A percentile compares a stretch with the other conserved stretches of the same genome.
Evolutionary conservation across 2,797 vertebrate species (phyloP).

Genomic region (Euphonia xanthogaster): DNA sequence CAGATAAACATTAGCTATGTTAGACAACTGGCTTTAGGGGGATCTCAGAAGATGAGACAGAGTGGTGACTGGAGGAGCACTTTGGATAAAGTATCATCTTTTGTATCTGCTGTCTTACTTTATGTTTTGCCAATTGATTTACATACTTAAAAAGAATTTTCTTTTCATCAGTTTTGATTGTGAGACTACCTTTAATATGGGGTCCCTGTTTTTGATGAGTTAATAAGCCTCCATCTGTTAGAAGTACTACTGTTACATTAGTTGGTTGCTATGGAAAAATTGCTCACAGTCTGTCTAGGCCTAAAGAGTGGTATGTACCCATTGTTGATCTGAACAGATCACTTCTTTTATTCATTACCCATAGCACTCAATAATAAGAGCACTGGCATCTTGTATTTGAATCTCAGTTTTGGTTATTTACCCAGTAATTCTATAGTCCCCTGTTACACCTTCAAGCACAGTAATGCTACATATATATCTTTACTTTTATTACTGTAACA

Average conservation of each 20-base stretch:
- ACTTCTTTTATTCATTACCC: background rate
- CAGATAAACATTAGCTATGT: background rate
- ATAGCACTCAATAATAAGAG: background rate
- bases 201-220: background rate
- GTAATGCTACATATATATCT: background rate
- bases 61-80: background rate
- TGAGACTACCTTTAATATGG: background rate
- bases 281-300: background rate
- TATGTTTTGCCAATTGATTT: background rate
- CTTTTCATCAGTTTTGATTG: background rate
- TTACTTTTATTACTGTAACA: background rate
- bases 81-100: background rate
- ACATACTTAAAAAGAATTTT: background rate
- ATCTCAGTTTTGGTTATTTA: background rate
- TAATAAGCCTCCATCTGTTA: conserved; percentile 31
- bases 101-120: background rate
- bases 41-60: background rate
- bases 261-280: conserved; percentile 32
- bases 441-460: background rate
- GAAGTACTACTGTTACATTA: background rate
- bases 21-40: background rate
- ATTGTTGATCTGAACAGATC: background rate
- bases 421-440: background rate
- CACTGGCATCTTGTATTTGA: background rate
- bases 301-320: background rate